Percentiles rank a stretch among this genome's conserved stretches.
These are phyloP conservation scores for Blera fallax DNA, from an alignment of 2,888 invertebrate species.

Conservation along the genomic window DNA sequence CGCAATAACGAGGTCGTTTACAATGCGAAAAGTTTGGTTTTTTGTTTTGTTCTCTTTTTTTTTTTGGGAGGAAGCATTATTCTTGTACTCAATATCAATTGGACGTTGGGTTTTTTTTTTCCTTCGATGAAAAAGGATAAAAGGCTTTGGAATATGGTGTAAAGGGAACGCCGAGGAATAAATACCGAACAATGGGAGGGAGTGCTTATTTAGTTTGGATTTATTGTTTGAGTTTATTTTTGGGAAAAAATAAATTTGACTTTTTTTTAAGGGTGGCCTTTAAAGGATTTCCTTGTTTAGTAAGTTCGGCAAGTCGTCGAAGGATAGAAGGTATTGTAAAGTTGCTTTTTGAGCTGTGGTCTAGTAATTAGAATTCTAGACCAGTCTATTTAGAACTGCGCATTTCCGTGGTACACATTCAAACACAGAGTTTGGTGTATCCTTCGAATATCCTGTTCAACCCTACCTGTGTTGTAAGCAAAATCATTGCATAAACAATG, in stretches of 20 bases:
- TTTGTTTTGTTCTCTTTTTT: background rate
- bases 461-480: background rate
- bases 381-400: too few species aligned
- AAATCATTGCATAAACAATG: background rate
- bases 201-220: conserved; percentile 41
- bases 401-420: too few species aligned
- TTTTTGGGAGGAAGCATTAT: background rate
- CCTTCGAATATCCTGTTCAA: background rate
- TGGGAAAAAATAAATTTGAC: background rate
- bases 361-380: background rate
- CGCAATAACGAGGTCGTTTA: conserved; percentile 70
- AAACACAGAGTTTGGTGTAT: too few species aligned
- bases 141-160: conserved; percentile 45
- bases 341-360: background rate
- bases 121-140: conserved; percentile 56
- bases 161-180: conserved; percentile 24
- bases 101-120: conserved; percentile 35
- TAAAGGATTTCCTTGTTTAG: background rate
- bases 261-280: background rate
- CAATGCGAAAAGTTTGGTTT: conserved; percentile 58
- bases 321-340: background rate
- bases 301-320: background rate
- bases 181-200: conserved; percentile 21
- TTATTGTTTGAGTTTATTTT: conserved; percentile 62
- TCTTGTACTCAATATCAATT: conserved; percentile 67